Percentiles rank a stretch among this genome's conserved stretches.
These are phyloP conservation scores for Drosophila ambigua DNA, from an alignment of 1,140 invertebrate genomes.

Conservation along the genomic window DNA sequence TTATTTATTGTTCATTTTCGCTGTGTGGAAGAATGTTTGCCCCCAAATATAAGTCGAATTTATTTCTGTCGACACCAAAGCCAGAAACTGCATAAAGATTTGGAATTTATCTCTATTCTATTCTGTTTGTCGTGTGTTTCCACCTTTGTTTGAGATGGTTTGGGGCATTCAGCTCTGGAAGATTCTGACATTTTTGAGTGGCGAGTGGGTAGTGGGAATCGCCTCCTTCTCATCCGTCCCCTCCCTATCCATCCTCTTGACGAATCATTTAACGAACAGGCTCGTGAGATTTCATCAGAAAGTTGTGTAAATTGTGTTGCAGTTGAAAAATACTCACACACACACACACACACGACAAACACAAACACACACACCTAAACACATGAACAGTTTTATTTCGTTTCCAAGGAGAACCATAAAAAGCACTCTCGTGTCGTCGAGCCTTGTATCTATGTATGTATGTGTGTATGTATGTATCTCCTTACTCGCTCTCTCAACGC, in stretches of 20 bases:
- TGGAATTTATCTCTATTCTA: conserved; percentile 57
- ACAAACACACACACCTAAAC: conserved; percentile 25
- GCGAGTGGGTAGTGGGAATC: not conserved
- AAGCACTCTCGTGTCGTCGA: conserved; percentile 27
- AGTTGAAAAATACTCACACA: conserved; percentile 40
- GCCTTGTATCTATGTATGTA: conserved; percentile 20
- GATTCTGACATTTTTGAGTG: conserved; percentile 37
- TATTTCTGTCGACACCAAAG: conserved; percentile 52
- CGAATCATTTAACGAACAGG: conserved; percentile 48
- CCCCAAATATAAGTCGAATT: conserved; percentile 55
- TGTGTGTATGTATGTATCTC: conserved; percentile 32
- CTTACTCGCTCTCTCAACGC: conserved; percentile 9
- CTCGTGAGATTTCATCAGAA: conserved; percentile 71
- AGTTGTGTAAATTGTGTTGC: conserved; percentile 73
- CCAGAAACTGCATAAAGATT: conserved; percentile 64
- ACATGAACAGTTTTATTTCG: conserved; percentile 62
- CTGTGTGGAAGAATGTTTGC: conserved; percentile 18
- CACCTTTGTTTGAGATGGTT: conserved; percentile 36
- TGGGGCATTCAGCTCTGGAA: conserved; percentile 9
- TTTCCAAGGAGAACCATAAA: conserved; percentile 73
- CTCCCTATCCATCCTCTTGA: conserved; percentile 10
- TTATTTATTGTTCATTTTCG: conserved; percentile 31
- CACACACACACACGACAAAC: conserved; percentile 1
- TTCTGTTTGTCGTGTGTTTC: conserved; percentile 21
- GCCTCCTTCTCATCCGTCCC: conserved; percentile 10